Conservation (phyloP, 2,113 vertebrate genomes). For the Melanocharis versteri region DNA sequence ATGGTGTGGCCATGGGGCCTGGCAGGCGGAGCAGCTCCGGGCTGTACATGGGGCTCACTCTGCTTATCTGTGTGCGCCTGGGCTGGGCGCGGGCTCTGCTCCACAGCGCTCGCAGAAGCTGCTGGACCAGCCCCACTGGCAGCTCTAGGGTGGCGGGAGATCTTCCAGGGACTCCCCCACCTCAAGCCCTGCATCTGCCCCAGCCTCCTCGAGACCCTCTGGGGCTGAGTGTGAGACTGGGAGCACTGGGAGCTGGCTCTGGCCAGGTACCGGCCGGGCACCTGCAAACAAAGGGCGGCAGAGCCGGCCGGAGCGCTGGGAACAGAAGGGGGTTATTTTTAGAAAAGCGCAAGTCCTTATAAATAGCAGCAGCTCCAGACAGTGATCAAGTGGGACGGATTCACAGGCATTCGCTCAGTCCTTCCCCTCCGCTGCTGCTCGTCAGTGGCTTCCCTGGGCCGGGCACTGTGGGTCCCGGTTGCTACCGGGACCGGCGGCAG, state of each 20-base stretch:
- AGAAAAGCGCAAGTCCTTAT: not conserved
- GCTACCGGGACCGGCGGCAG: not conserved
- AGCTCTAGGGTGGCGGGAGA: not conserved
- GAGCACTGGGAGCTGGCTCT: not conserved
- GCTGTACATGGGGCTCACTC: not conserved
- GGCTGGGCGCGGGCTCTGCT: not conserved
- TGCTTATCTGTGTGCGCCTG: not conserved
- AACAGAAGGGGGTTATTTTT: not conserved
- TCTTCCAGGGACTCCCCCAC: not conserved
- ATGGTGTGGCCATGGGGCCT: not conserved
- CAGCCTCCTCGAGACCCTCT: not conserved
- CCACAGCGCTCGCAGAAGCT: not conserved
- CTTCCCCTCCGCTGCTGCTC: not conserved
- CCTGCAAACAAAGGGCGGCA: not conserved
- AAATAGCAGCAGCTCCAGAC: constrained; percentile 34
- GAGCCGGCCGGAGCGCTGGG: not conserved
- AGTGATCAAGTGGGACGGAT: not conserved
- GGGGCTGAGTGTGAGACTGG: not conserved
- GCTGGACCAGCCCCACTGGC: not conserved
- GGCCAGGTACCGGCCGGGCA: not conserved
- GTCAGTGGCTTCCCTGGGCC: accelerated
- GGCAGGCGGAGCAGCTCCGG: not conserved
- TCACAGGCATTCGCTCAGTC: not conserved
- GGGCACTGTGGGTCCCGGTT: accelerated
- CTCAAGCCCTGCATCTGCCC: not conserved